Base-by-base conservation (phyloP, 2,888 invertebrate species). In the Embidobia sp. region DNA sequence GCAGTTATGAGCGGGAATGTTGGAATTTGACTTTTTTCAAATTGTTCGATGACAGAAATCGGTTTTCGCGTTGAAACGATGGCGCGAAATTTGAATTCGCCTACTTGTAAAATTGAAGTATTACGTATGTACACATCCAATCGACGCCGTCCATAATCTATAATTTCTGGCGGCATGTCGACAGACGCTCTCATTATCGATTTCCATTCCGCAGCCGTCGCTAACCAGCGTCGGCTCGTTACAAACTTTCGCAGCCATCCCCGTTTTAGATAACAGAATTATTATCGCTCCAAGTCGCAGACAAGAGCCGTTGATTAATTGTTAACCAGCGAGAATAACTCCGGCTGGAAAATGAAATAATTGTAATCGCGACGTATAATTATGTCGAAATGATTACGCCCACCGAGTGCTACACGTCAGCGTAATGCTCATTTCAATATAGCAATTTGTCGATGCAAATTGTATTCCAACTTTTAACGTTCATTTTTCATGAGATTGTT, bases 161-260 rank as follows among this genome's bases (percentile, higher is more conserved):
- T 69, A 77, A 74, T 73, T 73, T 67, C 51, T 55, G 51, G 46
- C 26, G 64, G 46, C 49, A 73, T 74, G 73, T 73, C 77, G 77
- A 77, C 73, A 77, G 73, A 73, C 69, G 64, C 73, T 63, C 67
- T 63, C 63, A 77, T 77, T 73, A 77, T 77, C 73, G 77, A 77
- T 77, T 77, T 77, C 63, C 73, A 61, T 69, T 73, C 15, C 63
- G 46, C 51, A 69, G 72, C 67, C 70, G 61, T 67, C 72, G 59
- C 66, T 48, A 72, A 77, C 59, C 64, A 7, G 53, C 53, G 57
- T 18, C 22, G 6, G 49, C 57, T 72, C 55, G 67, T 67, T 63
- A 77, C 63, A 59, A 73, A 66, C 63, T 73, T 61, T 73, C 66
- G 59, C 31, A 72, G 67, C 46, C 55, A 49, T 55, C 63, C 75